These are phyloP conservation scores for Steinernema carpocapsae DNA, from an alignment of 2,888 invertebrate genomes.

Conservation along the genomic window DNA sequence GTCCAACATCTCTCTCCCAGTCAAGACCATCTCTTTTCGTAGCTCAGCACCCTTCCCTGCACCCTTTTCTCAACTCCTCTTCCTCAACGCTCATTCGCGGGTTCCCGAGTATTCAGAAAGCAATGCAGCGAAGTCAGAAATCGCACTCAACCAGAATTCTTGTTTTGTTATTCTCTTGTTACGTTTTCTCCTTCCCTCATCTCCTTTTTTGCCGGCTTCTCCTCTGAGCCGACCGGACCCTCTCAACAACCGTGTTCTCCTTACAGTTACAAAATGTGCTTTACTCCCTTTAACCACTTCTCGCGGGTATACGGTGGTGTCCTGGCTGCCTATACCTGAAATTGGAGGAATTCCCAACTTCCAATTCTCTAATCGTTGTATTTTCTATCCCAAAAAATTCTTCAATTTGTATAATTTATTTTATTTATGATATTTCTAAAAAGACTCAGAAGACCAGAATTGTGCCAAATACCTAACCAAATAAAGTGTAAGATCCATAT, in stretches of 20 bases:
- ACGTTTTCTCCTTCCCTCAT: conserved; percentile 9
- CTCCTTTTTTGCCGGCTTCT: not conserved
- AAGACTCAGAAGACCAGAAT: not conserved
- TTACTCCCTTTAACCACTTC: conserved; percentile 18
- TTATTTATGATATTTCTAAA: conserved; percentile 19
- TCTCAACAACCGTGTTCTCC: no score
- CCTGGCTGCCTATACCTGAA: conserved; percentile 32
- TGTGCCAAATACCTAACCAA: not conserved
- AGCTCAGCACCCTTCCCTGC: no score
- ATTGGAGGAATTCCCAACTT: not conserved
- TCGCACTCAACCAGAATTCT: conserved; percentile 29
- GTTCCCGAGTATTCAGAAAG: conserved; percentile 33
- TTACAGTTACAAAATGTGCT: conserved; percentile 11
- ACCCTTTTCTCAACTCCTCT: not conserved
- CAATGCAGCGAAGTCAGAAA: conserved; percentile 32
- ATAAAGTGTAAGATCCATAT: conserved; percentile 1
- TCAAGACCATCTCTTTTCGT: no score
- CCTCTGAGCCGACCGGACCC: no score
- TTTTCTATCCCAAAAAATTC: no score
- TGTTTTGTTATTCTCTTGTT: conserved; percentile 31
- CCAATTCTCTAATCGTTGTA: no score
- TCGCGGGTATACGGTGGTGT: conserved; percentile 33
- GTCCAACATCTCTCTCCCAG: not conserved
- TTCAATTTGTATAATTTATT: not conserved
- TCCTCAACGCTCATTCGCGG: conserved; percentile 34